Evolutionary conservation across 2,797 vertebrate genomes (phyloP).

Genomic region (Catamblyrhynchus diadema): DNA sequence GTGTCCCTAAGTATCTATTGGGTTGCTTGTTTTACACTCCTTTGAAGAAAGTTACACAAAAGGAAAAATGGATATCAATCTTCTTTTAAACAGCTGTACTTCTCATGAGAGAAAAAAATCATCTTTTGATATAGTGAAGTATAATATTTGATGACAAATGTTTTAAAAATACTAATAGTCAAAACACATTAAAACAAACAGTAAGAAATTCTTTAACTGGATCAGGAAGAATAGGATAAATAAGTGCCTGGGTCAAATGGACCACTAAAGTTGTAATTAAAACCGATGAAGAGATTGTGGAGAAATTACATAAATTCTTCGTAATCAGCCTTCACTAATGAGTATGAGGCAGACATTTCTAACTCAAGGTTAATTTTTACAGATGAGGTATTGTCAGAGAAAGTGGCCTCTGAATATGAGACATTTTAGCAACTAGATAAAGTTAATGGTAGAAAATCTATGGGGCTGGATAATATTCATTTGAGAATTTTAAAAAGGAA

Average conservation of each 20-base stretch:
- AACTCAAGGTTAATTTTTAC: constrained; percentile 63
- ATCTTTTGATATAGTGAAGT: background rate
- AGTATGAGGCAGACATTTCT: constrained; percentile 24
- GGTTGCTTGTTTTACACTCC: background rate
- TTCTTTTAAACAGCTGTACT: background rate
- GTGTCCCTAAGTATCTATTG: background rate
- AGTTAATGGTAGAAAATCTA: constrained; percentile 58
- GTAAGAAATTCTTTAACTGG: background rate
- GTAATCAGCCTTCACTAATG: constrained; percentile 54
- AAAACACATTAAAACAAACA: background rate
- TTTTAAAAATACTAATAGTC: background rate
- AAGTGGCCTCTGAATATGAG: constrained; percentile 34
- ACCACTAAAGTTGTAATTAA: constrained; percentile 43
- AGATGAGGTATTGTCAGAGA: constrained; percentile 29
- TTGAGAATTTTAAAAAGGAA: constrained; percentile 37
- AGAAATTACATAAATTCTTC: constrained; percentile 49
- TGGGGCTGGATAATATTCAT: constrained; percentile 26
- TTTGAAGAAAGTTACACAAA: background rate
- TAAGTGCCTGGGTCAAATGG: constrained; percentile 21
- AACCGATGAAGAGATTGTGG: constrained; percentile 16
- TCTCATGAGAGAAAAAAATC: background rate
- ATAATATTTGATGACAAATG: background rate
- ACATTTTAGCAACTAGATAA: constrained; percentile 37
- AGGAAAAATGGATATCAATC: background rate
- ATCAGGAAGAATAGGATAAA: background rate